Evolutionary conservation across 2,888 invertebrate genomes (phyloP).

Genomic region (Pandemis corylana): DNA sequence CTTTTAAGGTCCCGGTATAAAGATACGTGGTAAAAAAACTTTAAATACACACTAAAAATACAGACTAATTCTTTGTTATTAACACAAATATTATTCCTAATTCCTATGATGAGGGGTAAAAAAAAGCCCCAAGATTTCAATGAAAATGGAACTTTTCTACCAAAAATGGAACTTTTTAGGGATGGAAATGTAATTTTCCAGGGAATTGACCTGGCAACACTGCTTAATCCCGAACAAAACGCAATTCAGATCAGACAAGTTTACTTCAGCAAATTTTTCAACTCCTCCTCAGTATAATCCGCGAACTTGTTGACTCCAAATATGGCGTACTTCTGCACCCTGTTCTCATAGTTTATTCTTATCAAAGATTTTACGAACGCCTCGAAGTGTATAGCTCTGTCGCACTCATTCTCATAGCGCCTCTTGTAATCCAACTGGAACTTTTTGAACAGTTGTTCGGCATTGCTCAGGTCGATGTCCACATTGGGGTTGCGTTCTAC

Average conservation of each 20-base stretch:
- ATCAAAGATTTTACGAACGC: neutral
- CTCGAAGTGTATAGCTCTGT: neutral
- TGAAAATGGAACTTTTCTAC: too few relatives aligned
- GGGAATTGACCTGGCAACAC: too few relatives aligned
- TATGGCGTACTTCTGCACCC: neutral
- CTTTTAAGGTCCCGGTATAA: too few relatives aligned
- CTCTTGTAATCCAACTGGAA: neutral
- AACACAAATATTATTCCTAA: too few relatives aligned
- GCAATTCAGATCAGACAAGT: neutral
- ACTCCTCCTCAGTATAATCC: slow-evolving; percentile 14
- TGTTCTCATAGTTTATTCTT: neutral
- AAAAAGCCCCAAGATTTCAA: too few relatives aligned
- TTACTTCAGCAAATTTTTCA: neutral
- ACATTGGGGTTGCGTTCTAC: neutral
- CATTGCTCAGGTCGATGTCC: neutral
- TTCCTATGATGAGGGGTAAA: too few relatives aligned
- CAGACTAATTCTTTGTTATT: too few relatives aligned
- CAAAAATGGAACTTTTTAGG: too few relatives aligned
- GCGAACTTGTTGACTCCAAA: neutral
- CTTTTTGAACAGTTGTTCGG: neutral
- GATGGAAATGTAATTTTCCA: too few relatives aligned
- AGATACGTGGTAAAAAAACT: too few relatives aligned
- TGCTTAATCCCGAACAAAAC: too few relatives aligned
- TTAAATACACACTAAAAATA: too few relatives aligned
- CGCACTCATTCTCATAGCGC: neutral